A percentile compares a stretch with the other conserved stretches of the same genome.
These are phyloP conservation scores for Parelbella ahira DNA, from an alignment of 2,888 invertebrate genomes.

Conservation along the genomic window DNA sequence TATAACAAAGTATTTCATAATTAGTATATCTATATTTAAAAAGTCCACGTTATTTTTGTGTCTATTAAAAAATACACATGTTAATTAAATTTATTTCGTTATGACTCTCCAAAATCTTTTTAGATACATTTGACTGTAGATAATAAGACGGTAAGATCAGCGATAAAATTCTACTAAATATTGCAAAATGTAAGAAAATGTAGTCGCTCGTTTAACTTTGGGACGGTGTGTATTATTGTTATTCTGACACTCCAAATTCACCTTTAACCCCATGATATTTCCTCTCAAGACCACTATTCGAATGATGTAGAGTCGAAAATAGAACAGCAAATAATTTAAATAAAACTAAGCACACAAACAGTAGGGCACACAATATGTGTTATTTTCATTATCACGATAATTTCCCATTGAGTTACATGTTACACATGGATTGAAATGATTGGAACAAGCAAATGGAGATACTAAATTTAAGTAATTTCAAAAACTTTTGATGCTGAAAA, in stretches of 20 bases:
- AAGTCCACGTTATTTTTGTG: too few relatives aligned
- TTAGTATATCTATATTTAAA: too few relatives aligned
- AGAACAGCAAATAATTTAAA: constrained; percentile 14
- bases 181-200: too few relatives aligned
- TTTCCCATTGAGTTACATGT: constrained; percentile 14
- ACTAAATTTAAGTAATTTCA: constrained; percentile 9
- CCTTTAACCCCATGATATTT: constrained; percentile 19
- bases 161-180: too few relatives aligned
- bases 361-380: constrained; percentile 3
- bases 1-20: too few relatives aligned
- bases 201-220: constrained; percentile 1
- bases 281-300: constrained; percentile 7
- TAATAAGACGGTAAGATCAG: too few relatives aligned
- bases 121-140: too few relatives aligned
- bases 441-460: constrained; percentile 5
- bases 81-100: too few relatives aligned
- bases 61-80: too few relatives aligned
- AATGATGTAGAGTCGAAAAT: constrained; percentile 15
- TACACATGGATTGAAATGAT: constrained; percentile 8
- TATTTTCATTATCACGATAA: constrained; percentile 17
- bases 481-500: too few relatives aligned
- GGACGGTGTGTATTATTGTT: constrained; percentile 11
- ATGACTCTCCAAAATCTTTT: too few relatives aligned
- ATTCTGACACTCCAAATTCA: constrained; percentile 16
- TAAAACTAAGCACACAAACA: constrained; percentile 12